Evolutionary conservation across 2,113 vertebrate species (phyloP).

Genomic region (Asarcornis scutulata): DNA sequence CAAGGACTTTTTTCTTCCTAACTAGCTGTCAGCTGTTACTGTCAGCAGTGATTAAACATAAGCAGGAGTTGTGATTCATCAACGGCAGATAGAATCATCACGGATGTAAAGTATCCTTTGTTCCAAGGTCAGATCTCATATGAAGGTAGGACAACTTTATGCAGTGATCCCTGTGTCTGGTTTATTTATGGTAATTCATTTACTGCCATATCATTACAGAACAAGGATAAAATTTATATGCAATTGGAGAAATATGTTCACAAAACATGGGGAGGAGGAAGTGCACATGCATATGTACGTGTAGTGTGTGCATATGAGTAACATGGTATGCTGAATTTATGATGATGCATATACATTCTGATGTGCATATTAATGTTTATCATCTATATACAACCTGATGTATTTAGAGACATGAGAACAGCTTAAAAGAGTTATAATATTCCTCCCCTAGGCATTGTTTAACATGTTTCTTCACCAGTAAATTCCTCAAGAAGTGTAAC

Average conservation of each 20-base stretch:
- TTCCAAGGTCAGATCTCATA: slow-evolving; percentile 72
- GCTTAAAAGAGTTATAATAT: neutral
- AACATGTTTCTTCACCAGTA: neutral
- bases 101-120: slow-evolving; percentile 55
- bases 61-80: slow-evolving; percentile 75
- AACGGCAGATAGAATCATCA: slow-evolving; percentile 70
- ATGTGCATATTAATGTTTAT: neutral
- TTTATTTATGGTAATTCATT: slow-evolving; percentile 68
- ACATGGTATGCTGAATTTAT: neutral
- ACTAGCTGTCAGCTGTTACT: slow-evolving; percentile 75
- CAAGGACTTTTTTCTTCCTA: slow-evolving; percentile 49
- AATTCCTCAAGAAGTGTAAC: neutral
- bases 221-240: slow-evolving; percentile 12
- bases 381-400: neutral
- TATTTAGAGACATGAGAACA: neutral
- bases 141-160: slow-evolving; percentile 58
- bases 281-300: neutral
- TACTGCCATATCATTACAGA: slow-evolving; percentile 50
- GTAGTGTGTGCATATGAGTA: neutral
- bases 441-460: neutral
- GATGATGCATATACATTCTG: neutral
- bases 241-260: slow-evolving; percentile 31
- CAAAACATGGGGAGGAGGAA: neutral
- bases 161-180: slow-evolving; percentile 13
- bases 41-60: slow-evolving; percentile 78